Evolutionary conservation across 2,797 vertebrate species (phyloP).

Genomic region (Lates japonicus): DNA sequence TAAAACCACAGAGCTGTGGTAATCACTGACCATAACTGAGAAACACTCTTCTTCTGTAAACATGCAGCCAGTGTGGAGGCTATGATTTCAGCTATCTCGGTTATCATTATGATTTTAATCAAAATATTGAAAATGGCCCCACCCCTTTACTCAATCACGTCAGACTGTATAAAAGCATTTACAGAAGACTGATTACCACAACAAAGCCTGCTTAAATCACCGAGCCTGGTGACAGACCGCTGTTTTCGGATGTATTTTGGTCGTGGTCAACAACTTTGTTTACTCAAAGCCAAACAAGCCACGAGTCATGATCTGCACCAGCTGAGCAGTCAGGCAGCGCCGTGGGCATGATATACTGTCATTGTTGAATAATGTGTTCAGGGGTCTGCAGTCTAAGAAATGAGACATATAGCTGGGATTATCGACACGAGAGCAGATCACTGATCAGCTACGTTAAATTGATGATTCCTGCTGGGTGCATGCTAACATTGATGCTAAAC

Average conservation of each 20-base stretch:
- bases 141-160: slow-evolving; percentile 52
- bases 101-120: slow-evolving; percentile 6
- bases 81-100: background rate
- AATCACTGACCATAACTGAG: background rate
- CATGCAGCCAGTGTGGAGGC: background rate
- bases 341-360: background rate
- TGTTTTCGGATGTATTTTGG: slow-evolving; percentile 32
- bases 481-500: slow-evolving; percentile 74
- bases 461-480: slow-evolving; percentile 44
- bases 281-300: slow-evolving; percentile 56
- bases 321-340: background rate
- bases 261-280: slow-evolving; percentile 77
- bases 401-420: background rate
- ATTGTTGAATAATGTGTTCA: background rate
- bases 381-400: background rate
- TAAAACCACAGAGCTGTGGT: background rate
- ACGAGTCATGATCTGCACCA: slow-evolving; percentile 44
- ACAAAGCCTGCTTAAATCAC: slow-evolving; percentile 10
- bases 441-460: background rate
- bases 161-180: slow-evolving; percentile 23
- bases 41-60: background rate
- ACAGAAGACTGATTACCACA: slow-evolving; percentile 1
- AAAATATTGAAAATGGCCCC: slow-evolving; percentile 33
- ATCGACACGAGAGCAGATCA: background rate
- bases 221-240: slow-evolving; percentile 3